These are phyloP conservation scores for Gallirallus australis DNA, from an alignment of 2,797 vertebrate species.

Conservation along the genomic window DNA sequence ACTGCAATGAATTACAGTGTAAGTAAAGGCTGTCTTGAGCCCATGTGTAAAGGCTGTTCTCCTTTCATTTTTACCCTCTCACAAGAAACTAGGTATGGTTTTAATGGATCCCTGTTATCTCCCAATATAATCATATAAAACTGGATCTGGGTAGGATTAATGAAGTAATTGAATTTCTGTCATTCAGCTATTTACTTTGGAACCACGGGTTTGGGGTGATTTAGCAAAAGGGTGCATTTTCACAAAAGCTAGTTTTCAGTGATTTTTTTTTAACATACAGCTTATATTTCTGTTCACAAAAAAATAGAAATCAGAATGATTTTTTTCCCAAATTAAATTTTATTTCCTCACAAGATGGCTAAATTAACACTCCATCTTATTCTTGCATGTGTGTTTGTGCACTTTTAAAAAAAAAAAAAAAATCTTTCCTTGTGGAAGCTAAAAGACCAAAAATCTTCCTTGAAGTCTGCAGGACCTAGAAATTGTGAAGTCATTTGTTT, in stretches of 20 bases:
- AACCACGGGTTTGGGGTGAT: neutral
- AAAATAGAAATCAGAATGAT: neutral
- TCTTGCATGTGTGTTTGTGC: neutral
- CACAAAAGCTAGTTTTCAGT: neutral
- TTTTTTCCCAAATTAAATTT: neutral
- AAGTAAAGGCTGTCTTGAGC: neutral
- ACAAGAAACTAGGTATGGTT: neutral
- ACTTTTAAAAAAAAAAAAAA: neutral
- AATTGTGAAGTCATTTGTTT: slow-evolving; percentile 14
- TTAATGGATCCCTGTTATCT: neutral
- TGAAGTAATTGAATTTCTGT: neutral
- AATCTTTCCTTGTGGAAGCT: neutral
- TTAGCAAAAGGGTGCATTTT: neutral
- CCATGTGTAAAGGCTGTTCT: neutral
- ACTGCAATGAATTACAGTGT: neutral
- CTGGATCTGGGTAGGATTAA: neutral
- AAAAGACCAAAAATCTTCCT: slow-evolving; percentile 7
- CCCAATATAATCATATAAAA: neutral
- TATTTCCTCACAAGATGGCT: neutral
- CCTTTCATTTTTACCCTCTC: neutral
- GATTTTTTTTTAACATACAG: neutral
- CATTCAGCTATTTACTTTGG: neutral
- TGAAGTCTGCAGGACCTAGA: neutral
- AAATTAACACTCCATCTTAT: neutral
- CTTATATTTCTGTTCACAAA: neutral